These are phyloP conservation scores for Meiosimyza platycephala DNA, from an alignment of 2,888 invertebrate genomes.

Conservation along the genomic window DNA sequence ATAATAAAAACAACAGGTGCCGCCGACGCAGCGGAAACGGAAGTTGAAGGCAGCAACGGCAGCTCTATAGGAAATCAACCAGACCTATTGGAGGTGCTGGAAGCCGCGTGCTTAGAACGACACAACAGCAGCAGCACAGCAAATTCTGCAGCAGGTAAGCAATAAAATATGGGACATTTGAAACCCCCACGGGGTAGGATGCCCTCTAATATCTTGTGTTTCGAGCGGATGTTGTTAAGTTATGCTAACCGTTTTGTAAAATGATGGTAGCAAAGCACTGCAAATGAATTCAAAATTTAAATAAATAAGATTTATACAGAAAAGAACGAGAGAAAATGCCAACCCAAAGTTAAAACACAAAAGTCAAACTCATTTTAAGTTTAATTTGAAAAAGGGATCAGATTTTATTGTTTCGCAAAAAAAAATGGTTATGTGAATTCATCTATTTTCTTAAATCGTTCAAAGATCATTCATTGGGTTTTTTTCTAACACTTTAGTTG, in stretches of 20 bases:
- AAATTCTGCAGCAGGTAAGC: conserved; percentile 52
- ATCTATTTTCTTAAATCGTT: too few species aligned
- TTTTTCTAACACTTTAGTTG: too few species aligned
- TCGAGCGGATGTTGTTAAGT: neutral
- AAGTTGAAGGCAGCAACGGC: conserved; percentile 38
- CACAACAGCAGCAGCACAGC: conserved; percentile 55
- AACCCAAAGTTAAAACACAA: too few species aligned
- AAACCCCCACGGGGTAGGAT: neutral
- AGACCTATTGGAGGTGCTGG: conserved; percentile 56
- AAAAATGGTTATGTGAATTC: too few species aligned
- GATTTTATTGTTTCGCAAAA: too few species aligned
- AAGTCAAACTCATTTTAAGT: too few species aligned
- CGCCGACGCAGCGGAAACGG: conserved; percentile 21
- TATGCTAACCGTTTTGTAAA: conserved; percentile 1
- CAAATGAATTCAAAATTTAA: neutral
- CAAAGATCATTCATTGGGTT: too few species aligned
- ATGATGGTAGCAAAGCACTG: neutral
- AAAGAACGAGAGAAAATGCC: neutral
- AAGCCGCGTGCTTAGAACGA: conserved; percentile 56
- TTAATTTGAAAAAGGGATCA: too few species aligned
- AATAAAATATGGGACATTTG: conserved; percentile 15
- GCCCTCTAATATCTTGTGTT: conserved; percentile 6
- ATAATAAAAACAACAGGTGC: conserved; percentile 25
- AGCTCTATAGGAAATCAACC: conserved; percentile 50
- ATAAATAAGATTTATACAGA: neutral